Base-by-base conservation (phyloP, 1,140 invertebrate genomes). In the Drosophila pandora region DNA sequence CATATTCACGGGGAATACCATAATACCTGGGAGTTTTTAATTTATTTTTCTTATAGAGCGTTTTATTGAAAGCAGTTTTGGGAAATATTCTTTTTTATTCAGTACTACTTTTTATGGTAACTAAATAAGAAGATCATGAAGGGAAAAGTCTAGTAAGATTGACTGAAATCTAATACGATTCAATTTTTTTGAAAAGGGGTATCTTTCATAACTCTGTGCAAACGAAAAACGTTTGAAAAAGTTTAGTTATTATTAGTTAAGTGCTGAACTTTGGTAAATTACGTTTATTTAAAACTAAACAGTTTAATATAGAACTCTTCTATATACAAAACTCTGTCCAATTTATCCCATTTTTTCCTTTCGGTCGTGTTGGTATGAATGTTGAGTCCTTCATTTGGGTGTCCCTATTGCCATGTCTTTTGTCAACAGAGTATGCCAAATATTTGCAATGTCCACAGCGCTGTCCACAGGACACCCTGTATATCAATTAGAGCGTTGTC, bases 401-500 rank as follows among this genome's bases (percentile, higher is more conserved):
- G 34, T n/a, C 3, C 10, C 34, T 37, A 12, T 37, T n/a, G 34
- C 3, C 34, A n/a, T 10, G 34, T n/a, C 34, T 37, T n/a, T 37
- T 78, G 73, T 77, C 81, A 84, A 76, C 80, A 65, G 37, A 73
- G 54, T 60, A 62, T 63, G 55, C 30, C 10, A 64, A 71, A 78
- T 71, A 77, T 80, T 59, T 43, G 43, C 34, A 23, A 41, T 28
- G 41, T 52, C 57, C 34, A 5, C 55, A 13, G 13, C n/a, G 37
- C n/a, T n/a, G n/a, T n/a, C n/a, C n/a, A n/a, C n/a, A n/a, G 17
- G 17, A 41, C 60, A 82, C 69, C 75, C 62, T 84, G 76, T 80
- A 49, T 76, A 63, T 79, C 68, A 77, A 85, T 84, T 84, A 80
- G 69, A 82, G 82, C 69, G 70, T 64, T 43, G 25, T 23, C 22